Percentiles rank a stretch among this genome's conserved stretches.
Conservation (phyloP, 2,113 vertebrate genomes). For the Rhinolophus sinicus region DNA sequence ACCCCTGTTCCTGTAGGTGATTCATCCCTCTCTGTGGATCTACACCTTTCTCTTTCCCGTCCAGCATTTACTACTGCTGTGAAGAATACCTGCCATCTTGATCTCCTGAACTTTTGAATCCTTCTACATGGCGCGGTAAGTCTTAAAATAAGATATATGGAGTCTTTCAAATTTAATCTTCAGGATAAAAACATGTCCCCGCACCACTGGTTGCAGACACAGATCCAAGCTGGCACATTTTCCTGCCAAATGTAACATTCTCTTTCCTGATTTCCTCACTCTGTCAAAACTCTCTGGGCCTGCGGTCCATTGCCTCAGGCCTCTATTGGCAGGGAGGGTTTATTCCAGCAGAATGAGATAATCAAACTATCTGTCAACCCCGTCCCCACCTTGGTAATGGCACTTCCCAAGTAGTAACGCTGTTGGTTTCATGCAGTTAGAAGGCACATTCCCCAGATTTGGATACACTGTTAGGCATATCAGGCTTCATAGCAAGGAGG, state of each 20-base stretch:
- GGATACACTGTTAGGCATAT: accelerated
- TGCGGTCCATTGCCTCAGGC: not conserved
- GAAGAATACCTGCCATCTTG: not conserved
- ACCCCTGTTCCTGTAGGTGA: not conserved
- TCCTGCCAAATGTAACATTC: too few relatives aligned
- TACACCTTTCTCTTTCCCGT: not conserved
- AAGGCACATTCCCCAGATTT: too few relatives aligned
- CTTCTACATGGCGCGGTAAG: not conserved
- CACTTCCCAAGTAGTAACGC: not conserved
- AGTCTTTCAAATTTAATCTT: not conserved
- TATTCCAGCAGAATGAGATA: too few relatives aligned
- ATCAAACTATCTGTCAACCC: not conserved
- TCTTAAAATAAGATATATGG: not conserved
- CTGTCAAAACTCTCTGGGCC: not conserved
- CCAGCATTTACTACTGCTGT: not conserved
- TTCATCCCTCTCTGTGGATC: not conserved
- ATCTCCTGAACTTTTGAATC: not conserved
- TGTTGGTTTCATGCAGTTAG: not conserved
- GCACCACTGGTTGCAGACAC: not conserved
- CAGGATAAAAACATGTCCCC: not conserved
- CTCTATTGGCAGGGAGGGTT: not conserved
- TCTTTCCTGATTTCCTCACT: not conserved
- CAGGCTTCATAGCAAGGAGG: not conserved
- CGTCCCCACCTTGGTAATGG: too few relatives aligned
- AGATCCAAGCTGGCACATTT: not conserved